Percentiles rank a stretch among this genome's conserved stretches.
Evolutionary conservation across 2,888 invertebrate species (phyloP).

Genomic region (Acanthococcus lagerstroemiae): DNA sequence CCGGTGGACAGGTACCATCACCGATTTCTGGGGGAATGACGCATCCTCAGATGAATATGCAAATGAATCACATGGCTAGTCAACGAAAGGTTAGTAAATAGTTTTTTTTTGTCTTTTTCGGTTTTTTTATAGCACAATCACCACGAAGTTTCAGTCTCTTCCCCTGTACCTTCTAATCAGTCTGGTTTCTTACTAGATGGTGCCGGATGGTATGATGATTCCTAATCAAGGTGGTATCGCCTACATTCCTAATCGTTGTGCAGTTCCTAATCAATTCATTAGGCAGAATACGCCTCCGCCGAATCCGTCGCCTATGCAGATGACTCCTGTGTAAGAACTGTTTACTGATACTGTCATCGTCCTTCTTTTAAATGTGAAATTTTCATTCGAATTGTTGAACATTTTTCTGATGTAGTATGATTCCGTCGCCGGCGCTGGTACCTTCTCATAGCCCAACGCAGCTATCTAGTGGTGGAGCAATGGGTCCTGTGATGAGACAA

Average conservation of each 20-base stretch:
- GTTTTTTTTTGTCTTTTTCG: not conserved
- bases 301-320: constrained; percentile 51
- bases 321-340: constrained; percentile 29
- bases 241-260: constrained; percentile 38
- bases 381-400: not conserved
- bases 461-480: constrained; percentile 1
- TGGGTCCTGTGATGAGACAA: constrained; percentile 5
- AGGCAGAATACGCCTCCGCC: constrained; percentile 64
- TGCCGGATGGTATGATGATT: constrained; percentile 41
- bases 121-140: not conserved
- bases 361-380: not conserved
- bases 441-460: constrained; percentile 54
- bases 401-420: constrained; percentile 51
- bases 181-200: constrained; percentile 6
- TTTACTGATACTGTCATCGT: constrained; percentile 1
- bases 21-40: constrained; percentile 43
- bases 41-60: constrained; percentile 39
- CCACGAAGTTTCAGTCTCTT: too few relatives aligned
- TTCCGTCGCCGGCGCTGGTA: constrained; percentile 57
- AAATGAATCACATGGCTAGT: constrained; percentile 33
- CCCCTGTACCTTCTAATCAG: not conserved
- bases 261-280: constrained; percentile 64
- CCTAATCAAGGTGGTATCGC: constrained; percentile 45
- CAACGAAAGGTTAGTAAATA: constrained; percentile 7
- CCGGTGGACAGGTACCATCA: constrained; percentile 40